Base-by-base conservation (phyloP, 2,888 invertebrate genomes). In the Parascotia fuliginaria region DNA sequence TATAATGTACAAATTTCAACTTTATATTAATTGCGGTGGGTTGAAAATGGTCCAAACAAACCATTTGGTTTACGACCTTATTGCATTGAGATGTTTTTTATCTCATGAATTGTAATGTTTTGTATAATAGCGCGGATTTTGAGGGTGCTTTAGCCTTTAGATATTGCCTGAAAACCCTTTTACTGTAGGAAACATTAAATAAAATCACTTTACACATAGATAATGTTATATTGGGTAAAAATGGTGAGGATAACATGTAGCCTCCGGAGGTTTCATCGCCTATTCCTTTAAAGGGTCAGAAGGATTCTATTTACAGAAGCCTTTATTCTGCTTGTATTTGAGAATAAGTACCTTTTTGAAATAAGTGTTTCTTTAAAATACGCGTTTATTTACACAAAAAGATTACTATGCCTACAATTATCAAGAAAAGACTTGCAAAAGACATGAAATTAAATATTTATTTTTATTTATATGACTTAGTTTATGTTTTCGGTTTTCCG, bases 61-160 rank as follows among this genome's bases (percentile, higher is more conserved):
- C n/a, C n/a, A n/a, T n/a, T n/a, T n/a, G n/a, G n/a, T n/a, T n/a
- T n/a, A n/a, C n/a, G n/a, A n/a, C 19, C 19, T 19, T 19, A 19
- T 19, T 19, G 19, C 3, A 19, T 5, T 19, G 51, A 60, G 51
- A 64, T 59, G 39, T 53, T 56, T 65, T 69, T 66, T 71, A 72
- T 73, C 75, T 75, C 70, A 73, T 77, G 71, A 77, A 79, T 79
- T 60, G 60, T 74, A 73, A 79, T 74, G 73, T 67, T 47, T 60
- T 52, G 70, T 55, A 70, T 74, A 70, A 72, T 61, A 66, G 63
- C 45, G 48, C 42, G 15, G 37, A 27, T 37, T 47, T 47, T 40
- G 56, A 56, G 57, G 55, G 52, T 52, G 48, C 53, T 56, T 33
- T 40, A 59, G 60, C 43, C 57, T 42, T 59, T 55, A 56, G 57